These are phyloP conservation scores for Drosophila subobscura DNA, from an alignment of 1,140 invertebrate species.

Conservation along the genomic window DNA sequence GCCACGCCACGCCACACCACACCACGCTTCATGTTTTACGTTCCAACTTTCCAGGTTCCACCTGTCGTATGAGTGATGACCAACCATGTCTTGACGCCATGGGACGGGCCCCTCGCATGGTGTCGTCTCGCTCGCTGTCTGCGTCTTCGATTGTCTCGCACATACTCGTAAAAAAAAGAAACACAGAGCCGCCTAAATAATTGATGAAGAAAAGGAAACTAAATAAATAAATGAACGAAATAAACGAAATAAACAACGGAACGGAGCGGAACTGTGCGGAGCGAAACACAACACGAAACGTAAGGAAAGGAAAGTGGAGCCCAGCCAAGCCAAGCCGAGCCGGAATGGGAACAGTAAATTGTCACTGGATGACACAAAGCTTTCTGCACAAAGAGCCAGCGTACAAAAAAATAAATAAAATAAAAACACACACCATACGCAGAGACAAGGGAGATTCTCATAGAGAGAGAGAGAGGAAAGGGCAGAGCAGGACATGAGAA, in stretches of 20 bases:
- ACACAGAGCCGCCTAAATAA: constrained; percentile 63
- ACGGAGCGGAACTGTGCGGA: constrained; percentile 7
- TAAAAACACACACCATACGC: background rate
- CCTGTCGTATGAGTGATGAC: constrained; percentile 41
- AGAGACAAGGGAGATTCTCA: constrained; percentile 4
- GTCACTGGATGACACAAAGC: constrained; percentile 79
- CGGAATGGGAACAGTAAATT: constrained; percentile 50
- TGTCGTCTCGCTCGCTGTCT: too few relatives aligned
- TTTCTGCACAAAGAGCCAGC: constrained; percentile 55
- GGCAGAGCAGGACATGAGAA: background rate
- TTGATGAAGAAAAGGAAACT: constrained; percentile 72
- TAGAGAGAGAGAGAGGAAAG: background rate
- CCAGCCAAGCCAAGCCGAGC: too few relatives aligned
- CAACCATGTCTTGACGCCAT: constrained; percentile 10
- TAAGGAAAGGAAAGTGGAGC: constrained; percentile 15
- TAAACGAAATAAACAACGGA: constrained; percentile 22
- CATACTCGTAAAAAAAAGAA: constrained; percentile 48
- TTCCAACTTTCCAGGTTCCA: background rate
- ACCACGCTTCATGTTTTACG: background rate
- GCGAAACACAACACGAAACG: background rate
- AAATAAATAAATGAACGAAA: constrained; percentile 77
- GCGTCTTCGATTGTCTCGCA: constrained; percentile 53
- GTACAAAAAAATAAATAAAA: constrained; percentile 19
- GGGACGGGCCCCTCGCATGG: background rate
- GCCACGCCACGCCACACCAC: background rate